Evolutionary conservation across 2,113 vertebrate genomes (phyloP).

Genomic region (Antechinus stuartii): DNA sequence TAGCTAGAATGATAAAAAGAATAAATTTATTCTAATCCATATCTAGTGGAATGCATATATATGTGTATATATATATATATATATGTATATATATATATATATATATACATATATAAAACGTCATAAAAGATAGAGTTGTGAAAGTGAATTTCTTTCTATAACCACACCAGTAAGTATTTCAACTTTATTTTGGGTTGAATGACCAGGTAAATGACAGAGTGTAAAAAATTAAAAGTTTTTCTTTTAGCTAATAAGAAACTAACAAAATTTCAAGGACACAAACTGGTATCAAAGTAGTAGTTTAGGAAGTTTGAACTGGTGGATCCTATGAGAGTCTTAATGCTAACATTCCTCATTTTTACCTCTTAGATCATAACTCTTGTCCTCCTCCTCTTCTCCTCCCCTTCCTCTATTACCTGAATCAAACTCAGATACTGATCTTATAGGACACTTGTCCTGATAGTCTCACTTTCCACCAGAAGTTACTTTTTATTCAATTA

Average conservation of each 20-base stretch:
- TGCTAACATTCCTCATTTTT: background rate
- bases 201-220: slow-evolving; percentile 76
- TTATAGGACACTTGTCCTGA: background rate
- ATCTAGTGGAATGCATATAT: slow-evolving; percentile 91
- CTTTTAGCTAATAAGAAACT: slow-evolving; percentile 62
- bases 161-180: slow-evolving; percentile 76
- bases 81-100: slow-evolving; percentile 36
- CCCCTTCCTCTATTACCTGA: background rate
- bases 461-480: background rate
- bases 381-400: background rate
- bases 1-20: slow-evolving; percentile 93
- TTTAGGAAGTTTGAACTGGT: background rate
- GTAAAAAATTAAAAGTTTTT: background rate
- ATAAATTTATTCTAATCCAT: slow-evolving; percentile 91
- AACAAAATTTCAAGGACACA: background rate
- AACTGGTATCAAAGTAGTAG: background rate
- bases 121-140: slow-evolving; percentile 79
- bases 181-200: slow-evolving; percentile 77
- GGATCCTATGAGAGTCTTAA: background rate
- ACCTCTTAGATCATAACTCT: background rate
- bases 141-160: slow-evolving; percentile 79
- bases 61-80: slow-evolving; percentile 36
- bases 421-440: background rate
- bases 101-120: slow-evolving; percentile 81
- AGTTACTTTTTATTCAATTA: background rate